Base-by-base conservation (phyloP, 1,140 invertebrate genomes). In the Arion vulgaris region DNA sequence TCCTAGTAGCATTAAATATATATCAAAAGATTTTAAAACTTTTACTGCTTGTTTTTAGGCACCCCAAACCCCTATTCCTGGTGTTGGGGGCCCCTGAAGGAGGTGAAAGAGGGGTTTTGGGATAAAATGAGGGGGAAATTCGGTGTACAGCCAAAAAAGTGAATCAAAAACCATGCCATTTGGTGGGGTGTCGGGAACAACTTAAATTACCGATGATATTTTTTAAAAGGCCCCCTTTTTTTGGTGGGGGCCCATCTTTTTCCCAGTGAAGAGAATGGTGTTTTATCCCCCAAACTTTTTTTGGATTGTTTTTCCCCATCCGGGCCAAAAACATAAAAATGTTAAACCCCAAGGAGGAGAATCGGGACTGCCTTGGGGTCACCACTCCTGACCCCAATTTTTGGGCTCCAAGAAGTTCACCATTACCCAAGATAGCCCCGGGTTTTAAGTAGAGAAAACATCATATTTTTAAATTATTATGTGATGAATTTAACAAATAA, bases 381-480 rank as follows among this genome's bases (percentile, higher is more conserved):
- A 94, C 92, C 23, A 98, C 92, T 73, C 96, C 96, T 23, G 96
- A 96, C 13, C 97, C 91, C 45, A 95, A 93, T 0, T 94, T n/a
- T n/a, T 94, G 41, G 94, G 94, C 39, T 91, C 87, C 28, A 94
- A 89, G 88, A 97, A 96, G 91, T 97, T 95, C 0, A 91, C 87
- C 83, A 88, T 86, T 28, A 91, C 87, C 86, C 85, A 90, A 45
- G 88, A 87, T 38, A 85, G 71, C 15, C 77, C 75, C 39, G 86
- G 85, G n/a, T 41, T 7, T 39, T 78, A 80, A 57, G 28, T n/a
- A 62, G 32, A 57, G 19, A 19, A 57, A 57, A 57, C 53, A 57
- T n/a, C n/a, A n/a, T n/a, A n/a, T n/a, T n/a, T n/a, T n/a, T n/a
- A 57, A 15, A n/a, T n/a, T 45, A 7, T 45, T 5, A 45, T 7